Base-by-base conservation (phyloP, 2,888 invertebrate genomes). In the Rosalia funebris region DNA sequence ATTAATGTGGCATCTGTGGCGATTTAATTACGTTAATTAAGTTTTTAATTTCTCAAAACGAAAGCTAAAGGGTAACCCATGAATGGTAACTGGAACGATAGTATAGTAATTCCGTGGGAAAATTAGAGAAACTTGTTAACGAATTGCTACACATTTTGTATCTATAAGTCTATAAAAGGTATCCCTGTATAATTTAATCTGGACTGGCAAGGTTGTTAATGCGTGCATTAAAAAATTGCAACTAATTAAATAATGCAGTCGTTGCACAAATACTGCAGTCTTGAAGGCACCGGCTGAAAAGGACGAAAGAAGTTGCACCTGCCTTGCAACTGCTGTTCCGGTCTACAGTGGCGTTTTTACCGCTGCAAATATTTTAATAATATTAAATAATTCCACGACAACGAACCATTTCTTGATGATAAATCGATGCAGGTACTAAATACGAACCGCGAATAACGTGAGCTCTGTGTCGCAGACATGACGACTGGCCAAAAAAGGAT, bases 171-270 rank as follows among this genome's bases (percentile, higher is more conserved):
- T 75, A 71, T 77, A 77, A 76, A 77, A 73, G 77, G 77, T 69
- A 66, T 71, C 73, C 63, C 63, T 65, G 70, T 66, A 76, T 75
- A 74, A 73, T 73, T 72, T 71, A 74, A 78, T 77, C 77, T 75
- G 77, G 78, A 77, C 73, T 74, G 78, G 71, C 76, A 66, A 75
- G 78, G 68, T 79, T 78, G 77, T 76, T 77, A 77, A 77, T 77
- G 75, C 63, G 58, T 44, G 65, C 69, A 72, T 75, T 71, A 77
- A 78, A 78, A 79, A 79, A 78, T 77, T 73, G 74, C 72, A 62
- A 70, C 75, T 77, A 79, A 79, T 79, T 79, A 79, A 79, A 79
- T 79, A 79, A 79, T 77, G 76, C 77, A 72, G 75, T 75, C 73
- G 76, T 74, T 71, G 76, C 71, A 74, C 71, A 75, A 75, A 76